Percentiles rank a stretch among this genome's conserved stretches.
Conservation (phyloP, 2,888 invertebrate genomes). For the Chrysodeixis includens region DNA sequence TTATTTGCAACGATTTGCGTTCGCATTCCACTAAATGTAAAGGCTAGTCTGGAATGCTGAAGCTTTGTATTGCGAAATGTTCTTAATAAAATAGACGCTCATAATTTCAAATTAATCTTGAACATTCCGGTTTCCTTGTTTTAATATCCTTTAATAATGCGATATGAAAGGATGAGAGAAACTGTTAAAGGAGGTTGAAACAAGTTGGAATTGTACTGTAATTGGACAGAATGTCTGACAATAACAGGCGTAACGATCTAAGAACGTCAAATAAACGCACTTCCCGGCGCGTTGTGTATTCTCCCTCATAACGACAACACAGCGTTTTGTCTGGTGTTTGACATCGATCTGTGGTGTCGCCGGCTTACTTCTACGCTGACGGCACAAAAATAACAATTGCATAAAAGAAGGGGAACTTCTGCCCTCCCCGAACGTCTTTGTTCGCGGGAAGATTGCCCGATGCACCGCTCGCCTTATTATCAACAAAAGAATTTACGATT, state of each 20-base stretch:
- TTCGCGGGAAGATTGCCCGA: slow-evolving; percentile 71
- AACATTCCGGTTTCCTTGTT: slow-evolving; percentile 15
- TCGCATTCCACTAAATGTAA: slow-evolving; percentile 18
- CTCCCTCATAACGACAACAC: slow-evolving; percentile 34
- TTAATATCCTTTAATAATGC: slow-evolving; percentile 18
- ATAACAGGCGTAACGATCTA: slow-evolving; percentile 29
- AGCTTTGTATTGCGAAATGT: slow-evolving; percentile 31
- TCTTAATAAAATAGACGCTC: slow-evolving; percentile 27
- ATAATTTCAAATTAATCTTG: slow-evolving; percentile 37
- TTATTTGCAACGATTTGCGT: slow-evolving; percentile 31
- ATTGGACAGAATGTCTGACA: slow-evolving; percentile 41
- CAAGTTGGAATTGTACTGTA: slow-evolving; percentile 28
- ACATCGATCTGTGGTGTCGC: slow-evolving; percentile 64
- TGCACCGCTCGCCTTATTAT: slow-evolving; percentile 71
- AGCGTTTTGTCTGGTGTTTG: slow-evolving; percentile 53
- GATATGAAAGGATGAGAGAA: slow-evolving; percentile 8
- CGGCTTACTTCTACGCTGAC: slow-evolving; percentile 66
- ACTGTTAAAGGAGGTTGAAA: slow-evolving; percentile 14
- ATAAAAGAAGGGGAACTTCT: slow-evolving; percentile 73
- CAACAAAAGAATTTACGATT: slow-evolving; percentile 67
- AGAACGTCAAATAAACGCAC: slow-evolving; percentile 46
- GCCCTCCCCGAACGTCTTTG: slow-evolving; percentile 71
- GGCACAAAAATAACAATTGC: slow-evolving; percentile 81
- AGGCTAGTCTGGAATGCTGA: slow-evolving; percentile 19
- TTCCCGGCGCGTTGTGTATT: slow-evolving; percentile 34